A percentile compares a stretch with the other conserved stretches of the same genome.
Conservation (phyloP, 64 coral and sea anemone species). For the Hydrozoanthus tunicans region DNA sequence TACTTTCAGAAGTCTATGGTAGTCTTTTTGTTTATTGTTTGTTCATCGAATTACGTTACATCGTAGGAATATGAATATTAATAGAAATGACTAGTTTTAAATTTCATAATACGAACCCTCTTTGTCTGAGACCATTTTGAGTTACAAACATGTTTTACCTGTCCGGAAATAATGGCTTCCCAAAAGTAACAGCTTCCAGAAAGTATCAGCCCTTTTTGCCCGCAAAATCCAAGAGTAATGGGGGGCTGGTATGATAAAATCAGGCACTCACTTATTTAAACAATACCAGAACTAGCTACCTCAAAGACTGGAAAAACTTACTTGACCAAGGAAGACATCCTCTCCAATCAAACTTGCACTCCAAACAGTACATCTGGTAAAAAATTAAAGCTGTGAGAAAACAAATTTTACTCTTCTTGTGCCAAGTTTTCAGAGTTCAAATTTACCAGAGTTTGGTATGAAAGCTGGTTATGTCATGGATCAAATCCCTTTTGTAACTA, state of each 20-base stretch:
- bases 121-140: too few relatives aligned
- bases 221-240: neutral
- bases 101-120: neutral
- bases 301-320: conserved; percentile 29
- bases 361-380: conserved; percentile 73
- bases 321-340: conserved; percentile 89
- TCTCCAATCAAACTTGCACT: conserved; percentile 89
- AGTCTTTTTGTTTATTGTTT: too few relatives aligned
- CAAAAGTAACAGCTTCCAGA: too few relatives aligned
- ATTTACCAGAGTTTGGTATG: too few relatives aligned
- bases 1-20: too few relatives aligned
- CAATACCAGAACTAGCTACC: neutral
- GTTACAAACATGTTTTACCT: neutral
- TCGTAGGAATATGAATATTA: neutral
- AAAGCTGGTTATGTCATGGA: too few relatives aligned
- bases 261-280: neutral
- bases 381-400: neutral
- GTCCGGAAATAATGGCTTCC: too few relatives aligned
- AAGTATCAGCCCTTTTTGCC: too few relatives aligned
- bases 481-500: too few relatives aligned
- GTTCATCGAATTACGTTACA: neutral
- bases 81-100: neutral
- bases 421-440: too few relatives aligned
- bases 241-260: neutral
- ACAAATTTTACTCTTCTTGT: too few relatives aligned